Conservation (phyloP, 1,140 invertebrate species). For the Apis florea region DNA sequence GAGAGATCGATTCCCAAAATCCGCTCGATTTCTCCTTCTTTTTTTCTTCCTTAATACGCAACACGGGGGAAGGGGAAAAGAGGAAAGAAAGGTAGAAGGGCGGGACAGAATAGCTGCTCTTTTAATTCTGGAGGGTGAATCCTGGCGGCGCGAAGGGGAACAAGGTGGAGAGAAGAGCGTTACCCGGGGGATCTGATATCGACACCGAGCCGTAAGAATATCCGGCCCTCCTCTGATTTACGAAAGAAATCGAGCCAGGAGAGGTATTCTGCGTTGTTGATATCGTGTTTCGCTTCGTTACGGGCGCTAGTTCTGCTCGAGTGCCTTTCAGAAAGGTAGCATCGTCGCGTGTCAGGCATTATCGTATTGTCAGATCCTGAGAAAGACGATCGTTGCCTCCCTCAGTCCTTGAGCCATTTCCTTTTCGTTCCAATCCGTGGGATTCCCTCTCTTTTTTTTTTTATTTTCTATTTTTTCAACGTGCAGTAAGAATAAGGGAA, state of each 20-base stretch:
- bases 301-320: conserved; percentile 15
- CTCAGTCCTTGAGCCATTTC: not conserved
- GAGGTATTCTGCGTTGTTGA: conserved; percentile 41
- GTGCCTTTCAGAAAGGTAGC: conserved; percentile 12
- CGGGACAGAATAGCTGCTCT: conserved; percentile 60
- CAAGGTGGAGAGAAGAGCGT: conserved; percentile 14
- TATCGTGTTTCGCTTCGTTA: conserved; percentile 47
- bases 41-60: conserved; percentile 15
- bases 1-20: conserved; percentile 31
- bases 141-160: conserved; percentile 41
- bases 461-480: not conserved
- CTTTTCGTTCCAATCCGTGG: not conserved
- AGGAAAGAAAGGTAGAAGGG: not conserved
- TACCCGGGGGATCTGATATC: conserved; percentile 65
- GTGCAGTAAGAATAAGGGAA: too few relatives aligned
- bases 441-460: not conserved
- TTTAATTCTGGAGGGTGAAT: conserved; percentile 68
- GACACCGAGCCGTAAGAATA: conserved; percentile 67
- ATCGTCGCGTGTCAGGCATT: conserved; percentile 35
- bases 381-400: conserved; percentile 12
- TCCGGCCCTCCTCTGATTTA: conserved; percentile 62
- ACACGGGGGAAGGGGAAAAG: not conserved
- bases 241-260: conserved; percentile 60
- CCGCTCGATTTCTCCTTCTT: conserved; percentile 29
- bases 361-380: conserved; percentile 25